phyloP scores from a whole-genome alignment of 2,113 vertebrate genomes.

The Pica pica region DNA sequence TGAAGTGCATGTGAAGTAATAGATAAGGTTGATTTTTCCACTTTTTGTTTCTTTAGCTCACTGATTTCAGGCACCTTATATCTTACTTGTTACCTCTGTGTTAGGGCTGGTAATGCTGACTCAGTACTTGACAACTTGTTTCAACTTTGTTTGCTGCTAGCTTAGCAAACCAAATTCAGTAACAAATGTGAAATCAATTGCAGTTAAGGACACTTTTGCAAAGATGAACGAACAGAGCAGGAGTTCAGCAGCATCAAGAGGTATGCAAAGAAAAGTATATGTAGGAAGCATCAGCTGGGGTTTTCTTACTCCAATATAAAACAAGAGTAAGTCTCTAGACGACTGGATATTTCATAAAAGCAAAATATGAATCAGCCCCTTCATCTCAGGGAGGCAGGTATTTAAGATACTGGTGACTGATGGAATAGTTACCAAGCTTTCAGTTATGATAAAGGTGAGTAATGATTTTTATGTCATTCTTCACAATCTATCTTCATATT shows the following conservation, averaged over 20 bases:
- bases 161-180: background rate
- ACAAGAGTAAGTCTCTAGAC: background rate
- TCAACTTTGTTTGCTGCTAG: background rate
- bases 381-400: background rate
- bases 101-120: background rate
- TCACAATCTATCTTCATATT: background rate
- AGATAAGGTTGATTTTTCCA: background rate
- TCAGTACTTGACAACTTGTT: background rate
- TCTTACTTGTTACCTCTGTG: background rate
- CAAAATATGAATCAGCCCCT: background rate
- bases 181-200: background rate
- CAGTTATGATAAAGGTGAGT: background rate
- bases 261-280: background rate
- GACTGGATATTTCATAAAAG: background rate
- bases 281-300: background rate
- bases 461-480: conserved; percentile 21
- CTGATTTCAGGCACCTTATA: background rate
- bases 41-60: background rate
- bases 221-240: background rate
- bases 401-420: background rate
- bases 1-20: background rate
- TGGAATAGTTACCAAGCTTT: background rate
- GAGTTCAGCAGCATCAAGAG: background rate
- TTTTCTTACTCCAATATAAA: background rate
- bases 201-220: background rate